Evolutionary conservation across 2,888 invertebrate species (phyloP).

Genomic region (Epistrophe grossulariae): DNA sequence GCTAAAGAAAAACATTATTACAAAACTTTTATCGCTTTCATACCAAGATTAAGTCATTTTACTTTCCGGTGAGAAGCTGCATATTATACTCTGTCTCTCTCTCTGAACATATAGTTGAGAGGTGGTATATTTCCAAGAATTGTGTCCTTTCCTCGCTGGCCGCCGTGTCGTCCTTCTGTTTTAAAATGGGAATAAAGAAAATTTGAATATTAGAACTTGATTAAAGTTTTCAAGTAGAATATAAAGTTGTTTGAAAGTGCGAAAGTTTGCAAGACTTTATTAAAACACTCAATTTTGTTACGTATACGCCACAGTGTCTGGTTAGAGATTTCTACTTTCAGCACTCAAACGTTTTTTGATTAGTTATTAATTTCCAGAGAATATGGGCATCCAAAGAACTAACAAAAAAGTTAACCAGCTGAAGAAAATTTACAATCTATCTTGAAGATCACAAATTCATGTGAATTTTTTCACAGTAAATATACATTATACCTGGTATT

Average conservation of each 20-base stretch:
- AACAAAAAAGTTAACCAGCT: background rate
- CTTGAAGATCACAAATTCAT: too few species aligned
- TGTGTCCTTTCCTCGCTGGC: conserved; percentile 29
- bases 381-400: background rate
- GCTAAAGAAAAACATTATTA: conserved; percentile 64
- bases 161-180: conserved; percentile 23
- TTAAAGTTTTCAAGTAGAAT: conserved; percentile 39
- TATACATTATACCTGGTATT: background rate
- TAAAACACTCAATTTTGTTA: conserved; percentile 39
- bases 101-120: background rate
- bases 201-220: conserved; percentile 61
- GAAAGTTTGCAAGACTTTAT: conserved; percentile 45
- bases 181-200: conserved; percentile 54
- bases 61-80: conserved; percentile 44
- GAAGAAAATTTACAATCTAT: background rate
- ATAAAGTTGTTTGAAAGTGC: conserved; percentile 14
- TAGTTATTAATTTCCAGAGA: background rate
- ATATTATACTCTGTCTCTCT: conserved; percentile 1
- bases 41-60: conserved; percentile 67
- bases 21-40: conserved; percentile 65
- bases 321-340: background rate
- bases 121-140: conserved; percentile 31
- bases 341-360: background rate
- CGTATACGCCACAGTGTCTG: conserved; percentile 37
- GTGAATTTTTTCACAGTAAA: background rate